Percentiles rank a stretch among this genome's conserved stretches.
Conservation (phyloP, 37 sponge, comb jelly and placozoan species). For the Mnemiopsis leidyi region DNA sequence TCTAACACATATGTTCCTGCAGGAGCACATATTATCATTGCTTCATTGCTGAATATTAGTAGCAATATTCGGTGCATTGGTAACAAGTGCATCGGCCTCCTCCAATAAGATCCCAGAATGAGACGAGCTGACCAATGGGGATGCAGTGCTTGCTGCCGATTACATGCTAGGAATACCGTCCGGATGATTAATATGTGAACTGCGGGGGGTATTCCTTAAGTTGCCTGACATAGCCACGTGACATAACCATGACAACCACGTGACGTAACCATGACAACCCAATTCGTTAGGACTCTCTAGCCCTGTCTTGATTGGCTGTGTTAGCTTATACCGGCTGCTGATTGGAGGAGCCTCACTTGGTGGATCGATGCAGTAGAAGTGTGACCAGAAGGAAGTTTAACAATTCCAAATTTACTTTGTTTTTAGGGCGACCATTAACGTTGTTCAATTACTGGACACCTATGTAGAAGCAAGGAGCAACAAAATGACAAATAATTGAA, state of each 20-base stretch:
- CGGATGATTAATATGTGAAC: constrained; percentile 6
- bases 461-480: background rate
- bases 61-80: constrained; percentile 10
- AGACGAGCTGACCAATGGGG: background rate
- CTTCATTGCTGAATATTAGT: constrained; percentile 22
- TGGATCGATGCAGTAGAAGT: background rate
- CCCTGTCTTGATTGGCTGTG: background rate
- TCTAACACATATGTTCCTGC: background rate
- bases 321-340: background rate
- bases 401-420: background rate
- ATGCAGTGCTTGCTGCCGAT: background rate
- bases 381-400: background rate
- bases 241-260: background rate
- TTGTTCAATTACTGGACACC: background rate
- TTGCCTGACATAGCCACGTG: background rate
- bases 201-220: background rate
- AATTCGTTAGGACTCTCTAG: background rate
- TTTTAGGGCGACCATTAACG: background rate
- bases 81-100: background rate
- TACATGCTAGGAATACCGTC: background rate
- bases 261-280: background rate
- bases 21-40: background rate
- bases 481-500: too few relatives aligned
- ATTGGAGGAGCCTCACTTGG: background rate
- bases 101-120: background rate